phyloP scores from a whole-genome alignment of 1,140 invertebrate species.

The Hylyphantes graminicola region DNA sequence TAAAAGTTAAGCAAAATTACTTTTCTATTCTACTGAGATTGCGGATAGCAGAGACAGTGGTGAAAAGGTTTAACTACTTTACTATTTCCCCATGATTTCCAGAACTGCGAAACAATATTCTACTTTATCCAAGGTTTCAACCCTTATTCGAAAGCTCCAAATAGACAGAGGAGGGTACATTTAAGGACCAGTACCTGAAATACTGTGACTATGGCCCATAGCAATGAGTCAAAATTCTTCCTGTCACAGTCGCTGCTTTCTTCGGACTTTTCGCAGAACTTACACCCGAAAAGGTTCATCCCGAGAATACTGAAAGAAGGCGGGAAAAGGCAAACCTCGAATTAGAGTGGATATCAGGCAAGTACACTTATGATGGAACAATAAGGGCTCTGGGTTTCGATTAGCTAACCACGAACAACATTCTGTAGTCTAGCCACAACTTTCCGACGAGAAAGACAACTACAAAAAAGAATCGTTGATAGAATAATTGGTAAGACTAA shows the following conservation, averaged over 20 bases:
- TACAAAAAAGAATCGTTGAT: no score
- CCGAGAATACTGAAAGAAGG: conserved; percentile 89
- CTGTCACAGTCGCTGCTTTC: conserved; percentile 77
- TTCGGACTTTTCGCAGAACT: conserved; percentile 91
- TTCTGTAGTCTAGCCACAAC: no score
- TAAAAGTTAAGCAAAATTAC: no score
- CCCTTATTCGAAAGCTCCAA: conserved; percentile 11
- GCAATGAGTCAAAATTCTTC: conserved; percentile 99
- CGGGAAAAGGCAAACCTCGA: conserved; percentile 50
- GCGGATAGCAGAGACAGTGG: no score
- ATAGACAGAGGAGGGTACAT: conserved; percentile 2
- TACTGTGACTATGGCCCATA: conserved; percentile 99
- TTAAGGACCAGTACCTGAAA: conserved; percentile 88
- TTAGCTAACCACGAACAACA: no score
- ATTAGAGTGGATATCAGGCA: conserved; percentile 44
- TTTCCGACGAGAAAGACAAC: no score
- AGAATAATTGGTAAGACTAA: no score
- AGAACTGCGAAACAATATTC: neutral
- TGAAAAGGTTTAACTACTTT: no score
- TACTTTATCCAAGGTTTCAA: conserved; percentile 41
- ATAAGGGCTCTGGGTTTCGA: conserved; percentile 40
- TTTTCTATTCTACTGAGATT: no score
- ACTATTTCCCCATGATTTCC: no score
- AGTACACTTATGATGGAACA: conserved; percentile 74
- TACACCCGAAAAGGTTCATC: conserved; percentile 99